Evolutionary conservation across 2,888 invertebrate genomes (phyloP), one percentile per base, ranked within the genome.

Genomic region (Sussaba pulchella): DNA sequence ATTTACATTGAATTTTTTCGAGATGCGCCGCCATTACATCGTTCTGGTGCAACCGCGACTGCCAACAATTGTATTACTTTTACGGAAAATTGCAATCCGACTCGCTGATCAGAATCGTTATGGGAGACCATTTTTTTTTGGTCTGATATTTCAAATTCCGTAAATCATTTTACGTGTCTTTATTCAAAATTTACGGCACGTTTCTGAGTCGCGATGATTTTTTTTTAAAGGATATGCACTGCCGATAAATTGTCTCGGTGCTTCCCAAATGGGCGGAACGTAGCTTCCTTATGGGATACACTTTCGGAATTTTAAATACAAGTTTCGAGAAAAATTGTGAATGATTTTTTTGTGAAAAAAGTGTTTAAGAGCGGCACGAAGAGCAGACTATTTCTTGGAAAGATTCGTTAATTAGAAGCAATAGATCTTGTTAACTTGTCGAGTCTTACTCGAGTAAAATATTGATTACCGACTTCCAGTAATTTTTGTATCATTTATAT

Each of bases 1-100:
- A 75, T 59, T 50, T 54, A 41, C 67, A 41, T 54, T 41, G 24
- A 57, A 67, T 41, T 41, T 41, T 31, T 17, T 12, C 14, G 24
- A 21, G 54, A 69, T 14, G 5, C 31, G 36, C 2, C 6, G 5
- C 1, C 12, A 17, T 57, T 31, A 31, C 6, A 57, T 36, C 31
- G 57, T 57, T 14, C 31, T 36, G 36, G 14, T 8, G 57, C 9
- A 57, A 31, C 31, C 36, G 57, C 31, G 17, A 57, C 14, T 10
- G 3, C n/a, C 43, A 43, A n/a, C 52, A 54, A 54, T 5, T 26
- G n/a, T 26, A 54, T 26, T 26, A 26, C 0, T 47, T 47, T 54
- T n/a, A 26, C 24, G n/a, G n/a, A 26, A 54, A 54, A 8, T 1
- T 12, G 6, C n/a, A 26, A 54, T 5, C 26, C 26, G 52, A 26